Conservation (phyloP, 2,113 vertebrate species). For the Lophius piscatorius region DNA sequence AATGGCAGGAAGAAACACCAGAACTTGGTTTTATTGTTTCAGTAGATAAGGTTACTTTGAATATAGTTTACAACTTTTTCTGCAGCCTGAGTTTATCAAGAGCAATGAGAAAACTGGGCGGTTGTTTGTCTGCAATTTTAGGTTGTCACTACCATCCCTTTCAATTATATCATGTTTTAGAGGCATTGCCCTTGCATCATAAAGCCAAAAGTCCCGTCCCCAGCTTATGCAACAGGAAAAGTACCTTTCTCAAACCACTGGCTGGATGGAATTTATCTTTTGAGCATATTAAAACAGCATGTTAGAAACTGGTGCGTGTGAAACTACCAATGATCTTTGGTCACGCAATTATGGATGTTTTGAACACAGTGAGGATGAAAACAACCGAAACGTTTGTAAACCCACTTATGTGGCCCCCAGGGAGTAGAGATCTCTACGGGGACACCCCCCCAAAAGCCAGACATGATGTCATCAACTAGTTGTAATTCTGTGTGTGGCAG, state of each 20-base stretch:
- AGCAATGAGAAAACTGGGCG: background rate
- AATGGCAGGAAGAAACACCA: no score
- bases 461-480: background rate
- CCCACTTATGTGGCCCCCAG: background rate
- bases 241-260: constrained; percentile 69
- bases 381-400: constrained; percentile 34
- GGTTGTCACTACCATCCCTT: constrained; percentile 11
- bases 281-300: constrained; percentile 70
- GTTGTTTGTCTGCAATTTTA: constrained; percentile 28
- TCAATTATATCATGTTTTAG: constrained; percentile 36
- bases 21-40: no score
- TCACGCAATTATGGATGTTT: constrained; percentile 56
- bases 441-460: no score
- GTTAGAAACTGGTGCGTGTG: constrained; percentile 70
- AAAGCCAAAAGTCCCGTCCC: constrained; percentile 37
- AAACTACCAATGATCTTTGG: constrained; percentile 41
- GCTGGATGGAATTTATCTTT: constrained; percentile 74
- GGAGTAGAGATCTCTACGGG: background rate
- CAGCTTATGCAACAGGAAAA: constrained; percentile 63
- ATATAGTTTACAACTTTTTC: background rate
- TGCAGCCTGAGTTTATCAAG: constrained; percentile 1
- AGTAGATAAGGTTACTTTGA: no score
- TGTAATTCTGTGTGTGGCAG: background rate
- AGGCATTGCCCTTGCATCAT: constrained; percentile 30
- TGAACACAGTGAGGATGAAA: constrained; percentile 29